Percentiles rank a stretch among this genome's conserved stretches.
These are phyloP conservation scores for Drosophila malerkotliana DNA, from an alignment of 1,140 invertebrate genomes.

Conservation along the genomic window DNA sequence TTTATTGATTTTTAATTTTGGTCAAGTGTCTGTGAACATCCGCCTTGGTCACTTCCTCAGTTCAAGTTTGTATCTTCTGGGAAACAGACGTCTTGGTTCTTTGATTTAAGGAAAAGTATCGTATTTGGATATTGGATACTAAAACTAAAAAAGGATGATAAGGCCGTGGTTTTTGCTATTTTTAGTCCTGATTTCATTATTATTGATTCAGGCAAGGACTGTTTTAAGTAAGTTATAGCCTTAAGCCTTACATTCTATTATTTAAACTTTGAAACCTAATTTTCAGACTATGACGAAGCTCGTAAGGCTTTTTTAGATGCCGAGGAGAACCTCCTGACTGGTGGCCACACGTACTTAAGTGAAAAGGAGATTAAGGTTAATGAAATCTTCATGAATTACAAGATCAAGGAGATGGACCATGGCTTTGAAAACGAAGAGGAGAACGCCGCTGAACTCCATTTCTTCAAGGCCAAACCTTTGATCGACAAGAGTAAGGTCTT, in stretches of 20 bases:
- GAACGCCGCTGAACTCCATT: constrained; percentile 87
- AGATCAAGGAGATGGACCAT: constrained; percentile 85
- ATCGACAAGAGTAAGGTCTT: constrained; percentile 89
- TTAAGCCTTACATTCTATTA: not conserved
- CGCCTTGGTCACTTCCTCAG: not conserved
- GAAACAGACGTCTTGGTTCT: not conserved
- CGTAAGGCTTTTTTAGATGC: constrained; percentile 81
- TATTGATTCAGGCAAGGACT: constrained; percentile 15
- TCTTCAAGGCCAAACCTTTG: constrained; percentile 86
- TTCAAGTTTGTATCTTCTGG: not conserved
- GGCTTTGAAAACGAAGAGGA: constrained; percentile 68
- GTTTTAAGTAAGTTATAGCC: constrained; percentile 41
- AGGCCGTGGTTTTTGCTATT: constrained; percentile 13
- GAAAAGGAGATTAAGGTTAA: constrained; percentile 87
- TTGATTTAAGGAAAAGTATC: too few species aligned
- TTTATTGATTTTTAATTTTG: not conserved
- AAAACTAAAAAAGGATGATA: constrained; percentile 12
- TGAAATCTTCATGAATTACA: constrained; percentile 87
- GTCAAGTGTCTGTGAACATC: not conserved
- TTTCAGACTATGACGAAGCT: constrained; percentile 83
- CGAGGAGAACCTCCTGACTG: constrained; percentile 81
- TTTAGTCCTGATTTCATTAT: not conserved
- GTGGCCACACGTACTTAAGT: constrained; percentile 85
- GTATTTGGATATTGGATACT: too few species aligned
- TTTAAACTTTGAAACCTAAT: not conserved